These are phyloP conservation scores for Melinaea menophilus DNA, from an alignment of 2,888 invertebrate genomes.

Conservation along the genomic window DNA sequence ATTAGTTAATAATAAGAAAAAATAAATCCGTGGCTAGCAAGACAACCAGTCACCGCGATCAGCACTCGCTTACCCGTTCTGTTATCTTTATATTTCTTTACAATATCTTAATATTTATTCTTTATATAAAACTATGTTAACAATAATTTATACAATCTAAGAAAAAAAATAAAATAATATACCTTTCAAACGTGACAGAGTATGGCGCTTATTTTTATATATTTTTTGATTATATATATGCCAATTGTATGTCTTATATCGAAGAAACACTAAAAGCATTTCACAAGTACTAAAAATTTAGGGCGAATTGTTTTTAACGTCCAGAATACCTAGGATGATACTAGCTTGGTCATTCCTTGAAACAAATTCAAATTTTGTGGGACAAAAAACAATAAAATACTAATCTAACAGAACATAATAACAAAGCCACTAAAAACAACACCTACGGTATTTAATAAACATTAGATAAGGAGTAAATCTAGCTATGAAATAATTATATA, in stretches of 20 bases:
- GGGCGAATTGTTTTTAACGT: constrained; percentile 44
- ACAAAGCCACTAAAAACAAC: constrained; percentile 21
- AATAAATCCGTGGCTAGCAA: no score
- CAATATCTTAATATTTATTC: neutral
- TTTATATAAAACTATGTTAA: neutral
- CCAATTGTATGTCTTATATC: constrained; percentile 49
- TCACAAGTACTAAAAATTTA: constrained; percentile 46
- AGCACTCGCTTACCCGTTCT: no score
- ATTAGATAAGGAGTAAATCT: constrained; percentile 7
- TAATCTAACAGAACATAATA: constrained; percentile 23
- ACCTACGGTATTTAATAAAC: constrained; percentile 10
- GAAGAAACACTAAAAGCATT: constrained; percentile 39
- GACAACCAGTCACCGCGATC: no score
- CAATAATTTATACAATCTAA: neutral
- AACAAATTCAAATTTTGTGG: constrained; percentile 31
- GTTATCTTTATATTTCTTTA: no score
- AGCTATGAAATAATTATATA: constrained; percentile 19
- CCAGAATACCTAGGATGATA: constrained; percentile 54
- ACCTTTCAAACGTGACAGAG: constrained; percentile 43
- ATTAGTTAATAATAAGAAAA: no score
- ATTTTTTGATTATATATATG: constrained; percentile 41
- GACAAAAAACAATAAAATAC: constrained; percentile 30
- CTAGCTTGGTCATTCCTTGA: constrained; percentile 18
- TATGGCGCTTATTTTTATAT: constrained; percentile 40
- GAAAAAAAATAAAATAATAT: neutral